Evolutionary conservation across 2,888 invertebrate species (phyloP).

Genomic region (Tetropium fuscum): DNA sequence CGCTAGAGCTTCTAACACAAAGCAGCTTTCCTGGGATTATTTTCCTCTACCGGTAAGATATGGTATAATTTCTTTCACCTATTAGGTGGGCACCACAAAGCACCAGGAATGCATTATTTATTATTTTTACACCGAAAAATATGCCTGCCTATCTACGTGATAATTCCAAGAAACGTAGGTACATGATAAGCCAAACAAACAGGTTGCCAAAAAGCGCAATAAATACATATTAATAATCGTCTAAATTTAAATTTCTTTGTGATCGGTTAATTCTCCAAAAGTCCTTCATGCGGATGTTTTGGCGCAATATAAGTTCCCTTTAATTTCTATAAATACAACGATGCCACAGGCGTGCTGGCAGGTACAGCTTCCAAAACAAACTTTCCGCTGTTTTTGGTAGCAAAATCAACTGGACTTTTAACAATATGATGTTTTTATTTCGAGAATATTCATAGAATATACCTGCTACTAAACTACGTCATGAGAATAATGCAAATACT

Average conservation of each 20-base stretch:
- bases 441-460: too few species aligned
- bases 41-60: too few species aligned
- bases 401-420: too few species aligned
- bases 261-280: conserved; percentile 25
- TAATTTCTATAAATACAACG: conserved; percentile 26
- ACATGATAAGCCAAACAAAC: conserved; percentile 17
- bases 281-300: conserved; percentile 21
- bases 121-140: neutral
- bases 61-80: neutral
- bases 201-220: conserved; percentile 33
- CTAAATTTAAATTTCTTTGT: conserved; percentile 30
- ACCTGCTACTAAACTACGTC: too few species aligned
- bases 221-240: conserved; percentile 28
- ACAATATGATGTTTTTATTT: too few species aligned
- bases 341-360: conserved; percentile 3
- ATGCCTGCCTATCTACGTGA: neutral
- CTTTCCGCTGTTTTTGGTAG: too few species aligned
- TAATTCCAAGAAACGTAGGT: conserved; percentile 21
- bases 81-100: too few species aligned
- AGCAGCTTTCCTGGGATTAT: too few species aligned
- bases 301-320: conserved; percentile 23
- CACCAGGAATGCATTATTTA: too few species aligned
- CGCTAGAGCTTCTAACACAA: too few species aligned
- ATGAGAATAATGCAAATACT: too few species aligned
- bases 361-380: neutral